A percentile compares a stretch with the other conserved stretches of the same genome.
These are phyloP conservation scores for Anguilla megastoma DNA, from an alignment of 2,797 vertebrate species.

Conservation along the genomic window DNA sequence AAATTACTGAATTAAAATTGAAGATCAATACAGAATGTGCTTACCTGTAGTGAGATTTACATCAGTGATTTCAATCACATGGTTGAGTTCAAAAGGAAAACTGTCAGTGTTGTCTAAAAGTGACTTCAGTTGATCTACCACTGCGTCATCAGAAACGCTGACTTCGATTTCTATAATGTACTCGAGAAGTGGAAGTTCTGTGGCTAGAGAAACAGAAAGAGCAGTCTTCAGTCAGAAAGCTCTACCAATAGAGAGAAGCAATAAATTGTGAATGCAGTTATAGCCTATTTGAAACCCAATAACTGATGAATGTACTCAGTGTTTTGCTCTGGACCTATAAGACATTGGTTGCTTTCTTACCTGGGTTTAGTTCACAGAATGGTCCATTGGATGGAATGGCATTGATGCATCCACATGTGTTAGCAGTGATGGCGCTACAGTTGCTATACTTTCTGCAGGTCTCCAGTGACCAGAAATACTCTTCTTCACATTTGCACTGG, in stretches of 20 bases:
- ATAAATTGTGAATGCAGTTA: too few relatives aligned
- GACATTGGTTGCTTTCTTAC: too few relatives aligned
- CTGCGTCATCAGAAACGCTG: conserved; percentile 45
- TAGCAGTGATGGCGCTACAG: background rate
- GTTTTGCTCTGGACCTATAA: too few relatives aligned
- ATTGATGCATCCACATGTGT: conserved; percentile 36
- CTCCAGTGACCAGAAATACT: background rate
- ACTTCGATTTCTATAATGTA: conserved; percentile 58
- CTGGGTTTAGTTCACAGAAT: background rate
- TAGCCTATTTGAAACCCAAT: too few relatives aligned
- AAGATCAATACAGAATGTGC: background rate
- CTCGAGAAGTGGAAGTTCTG: conserved; percentile 38
- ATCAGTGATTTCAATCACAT: conserved; percentile 47
- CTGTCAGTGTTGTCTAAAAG: conserved; percentile 38
- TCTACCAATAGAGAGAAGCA: too few relatives aligned
- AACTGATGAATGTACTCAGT: too few relatives aligned
- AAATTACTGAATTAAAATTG: background rate
- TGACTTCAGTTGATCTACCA: conserved; percentile 43
- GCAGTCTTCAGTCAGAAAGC: background rate
- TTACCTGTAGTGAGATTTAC: conserved; percentile 61
- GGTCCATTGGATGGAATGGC: background rate
- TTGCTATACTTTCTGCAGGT: background rate
- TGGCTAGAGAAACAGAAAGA: background rate
- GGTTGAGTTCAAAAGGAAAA: conserved; percentile 32
- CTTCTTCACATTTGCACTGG: conserved; percentile 42